phyloP scores from a whole-genome alignment of 2,888 invertebrate species.

The Monoplex corrugatus region DNA sequence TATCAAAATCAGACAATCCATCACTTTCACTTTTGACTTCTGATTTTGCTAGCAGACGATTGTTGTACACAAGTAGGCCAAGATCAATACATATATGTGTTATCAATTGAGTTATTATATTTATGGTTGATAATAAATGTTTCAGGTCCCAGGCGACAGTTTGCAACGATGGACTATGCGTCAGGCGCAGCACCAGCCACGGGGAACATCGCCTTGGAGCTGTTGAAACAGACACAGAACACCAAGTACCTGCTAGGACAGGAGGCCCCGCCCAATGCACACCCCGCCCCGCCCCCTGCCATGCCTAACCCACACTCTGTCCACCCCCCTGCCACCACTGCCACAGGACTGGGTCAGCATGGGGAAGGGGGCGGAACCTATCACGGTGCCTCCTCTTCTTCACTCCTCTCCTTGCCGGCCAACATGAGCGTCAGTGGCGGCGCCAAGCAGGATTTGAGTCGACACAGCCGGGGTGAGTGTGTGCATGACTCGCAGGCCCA shows the following conservation, averaged over 20 bases:
- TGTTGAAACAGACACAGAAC: slow-evolving; percentile 77
- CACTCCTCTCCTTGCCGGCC: neutral
- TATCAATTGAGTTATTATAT: no score
- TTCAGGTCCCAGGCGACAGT: slow-evolving; percentile 50
- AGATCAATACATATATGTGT: no score
- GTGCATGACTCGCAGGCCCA: no score
- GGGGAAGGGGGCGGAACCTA: slow-evolving; percentile 72
- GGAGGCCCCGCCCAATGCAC: slow-evolving; percentile 52
- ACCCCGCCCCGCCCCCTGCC: slow-evolving; percentile 29
- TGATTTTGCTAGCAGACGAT: no score
- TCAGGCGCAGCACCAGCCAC: slow-evolving; percentile 66
- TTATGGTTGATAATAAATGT: no score
- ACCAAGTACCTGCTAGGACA: slow-evolving; percentile 75
- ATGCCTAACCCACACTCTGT: neutral
- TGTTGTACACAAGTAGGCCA: no score
- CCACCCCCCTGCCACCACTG: slow-evolving; percentile 56
- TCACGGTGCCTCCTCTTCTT: neutral
- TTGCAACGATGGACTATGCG: slow-evolving; percentile 59
- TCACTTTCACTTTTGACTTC: no score
- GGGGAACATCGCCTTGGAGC: slow-evolving; percentile 74
- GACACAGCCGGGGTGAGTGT: no score
- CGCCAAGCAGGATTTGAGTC: neutral
- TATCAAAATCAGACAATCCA: no score
- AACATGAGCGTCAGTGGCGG: neutral
- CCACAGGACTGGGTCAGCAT: slow-evolving; percentile 66